Evolutionary conservation across 2,888 invertebrate genomes (phyloP).

Genomic region (Oligia strigilis): DNA sequence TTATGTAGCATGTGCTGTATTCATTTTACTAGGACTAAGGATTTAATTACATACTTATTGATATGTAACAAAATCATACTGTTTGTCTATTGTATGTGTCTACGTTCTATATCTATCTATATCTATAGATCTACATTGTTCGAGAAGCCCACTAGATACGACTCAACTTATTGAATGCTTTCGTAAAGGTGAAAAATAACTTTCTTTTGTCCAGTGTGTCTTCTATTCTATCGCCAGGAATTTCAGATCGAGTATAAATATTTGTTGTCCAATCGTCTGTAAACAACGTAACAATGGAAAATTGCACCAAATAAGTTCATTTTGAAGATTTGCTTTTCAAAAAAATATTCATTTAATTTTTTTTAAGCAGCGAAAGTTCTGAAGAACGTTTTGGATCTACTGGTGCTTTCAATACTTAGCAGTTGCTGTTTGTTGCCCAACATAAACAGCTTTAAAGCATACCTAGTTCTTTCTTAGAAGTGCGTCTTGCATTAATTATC

Average conservation of each 20-base stretch:
- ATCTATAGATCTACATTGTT: neutral
- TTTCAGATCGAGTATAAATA: slow-evolving; percentile 43
- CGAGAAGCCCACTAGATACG: slow-evolving; percentile 1
- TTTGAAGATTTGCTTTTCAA: neutral
- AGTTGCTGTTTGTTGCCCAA: neutral
- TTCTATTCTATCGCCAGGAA: slow-evolving; percentile 20
- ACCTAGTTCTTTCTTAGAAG: neutral
- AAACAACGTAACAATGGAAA: slow-evolving; percentile 3
- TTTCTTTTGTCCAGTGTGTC: slow-evolving; percentile 41
- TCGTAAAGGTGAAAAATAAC: slow-evolving; percentile 44
- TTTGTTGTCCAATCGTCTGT: slow-evolving; percentile 25
- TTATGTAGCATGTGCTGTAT: neutral
- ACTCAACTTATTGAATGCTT: slow-evolving; percentile 44
- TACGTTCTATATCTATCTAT: neutral
- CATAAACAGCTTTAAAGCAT: neutral
- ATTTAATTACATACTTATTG: slow-evolving; percentile 6
- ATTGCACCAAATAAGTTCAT: neutral
- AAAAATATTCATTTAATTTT: neutral
- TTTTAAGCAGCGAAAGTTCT: neutral
- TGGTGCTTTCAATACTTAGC: neutral
- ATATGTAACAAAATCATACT: neutral
- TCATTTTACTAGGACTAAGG: neutral
- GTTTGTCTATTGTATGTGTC: neutral
- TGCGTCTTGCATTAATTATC: slow-evolving; percentile 14
- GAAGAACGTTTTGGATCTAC: neutral